phyloP scores from a whole-genome alignment of 2,113 vertebrate species.

The Lasiurus cinereus region DNA sequence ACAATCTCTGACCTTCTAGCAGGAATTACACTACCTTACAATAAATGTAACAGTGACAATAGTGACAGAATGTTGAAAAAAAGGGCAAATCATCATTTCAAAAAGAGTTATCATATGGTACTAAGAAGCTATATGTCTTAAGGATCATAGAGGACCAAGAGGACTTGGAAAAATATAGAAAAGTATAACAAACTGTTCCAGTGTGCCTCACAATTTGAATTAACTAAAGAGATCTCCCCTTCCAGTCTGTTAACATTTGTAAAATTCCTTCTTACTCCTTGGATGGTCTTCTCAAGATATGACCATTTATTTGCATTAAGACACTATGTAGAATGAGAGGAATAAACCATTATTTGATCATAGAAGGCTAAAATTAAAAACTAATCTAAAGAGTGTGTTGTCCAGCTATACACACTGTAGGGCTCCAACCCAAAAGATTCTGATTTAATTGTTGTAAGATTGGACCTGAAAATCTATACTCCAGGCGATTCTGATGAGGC shows the following conservation, averaged over 20 bases:
- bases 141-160: not conserved
- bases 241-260: not conserved
- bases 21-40: constrained; percentile 48
- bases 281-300: constrained; percentile 29
- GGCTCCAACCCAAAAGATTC: not conserved
- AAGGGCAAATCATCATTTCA: not conserved
- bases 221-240: not conserved
- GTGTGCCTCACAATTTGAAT: not conserved
- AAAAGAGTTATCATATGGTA: constrained; percentile 24
- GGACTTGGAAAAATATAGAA: not conserved
- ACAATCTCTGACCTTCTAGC: constrained; percentile 63
- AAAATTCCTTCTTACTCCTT: not conserved
- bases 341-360: not conserved
- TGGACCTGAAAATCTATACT: not conserved
- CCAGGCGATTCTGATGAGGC: not conserved
- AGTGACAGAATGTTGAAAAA: constrained; percentile 41
- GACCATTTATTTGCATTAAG: constrained; percentile 18
- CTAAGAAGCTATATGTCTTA: not conserved
- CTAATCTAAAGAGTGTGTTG: not conserved
- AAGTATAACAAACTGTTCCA: not conserved
- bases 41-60: constrained; percentile 25
- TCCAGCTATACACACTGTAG: not conserved
- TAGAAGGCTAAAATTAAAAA: constrained; percentile 1
- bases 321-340: not conserved
- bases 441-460: not conserved